Conservation (phyloP, 2,797 vertebrate genomes). For the Sarcophilus harrisii region DNA sequence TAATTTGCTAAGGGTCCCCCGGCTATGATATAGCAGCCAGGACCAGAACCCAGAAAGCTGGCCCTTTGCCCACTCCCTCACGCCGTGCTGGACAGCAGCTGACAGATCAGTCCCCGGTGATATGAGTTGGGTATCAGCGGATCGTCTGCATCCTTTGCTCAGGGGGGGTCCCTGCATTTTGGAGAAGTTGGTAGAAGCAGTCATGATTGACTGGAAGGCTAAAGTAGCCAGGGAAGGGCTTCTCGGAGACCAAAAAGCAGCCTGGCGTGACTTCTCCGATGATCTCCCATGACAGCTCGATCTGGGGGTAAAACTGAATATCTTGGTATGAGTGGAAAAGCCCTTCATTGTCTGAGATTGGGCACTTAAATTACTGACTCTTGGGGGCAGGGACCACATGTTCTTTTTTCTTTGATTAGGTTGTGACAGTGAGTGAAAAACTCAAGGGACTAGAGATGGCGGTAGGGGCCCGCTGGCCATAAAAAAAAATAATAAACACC, state of each 20-base stretch:
- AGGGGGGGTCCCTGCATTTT: background rate
- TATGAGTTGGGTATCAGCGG: background rate
- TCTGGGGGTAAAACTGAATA: background rate
- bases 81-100: background rate
- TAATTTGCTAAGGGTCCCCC: background rate
- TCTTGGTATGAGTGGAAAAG: background rate
- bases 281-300: background rate
- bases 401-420: background rate
- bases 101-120: background rate
- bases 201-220: background rate
- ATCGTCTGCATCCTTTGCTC: background rate
- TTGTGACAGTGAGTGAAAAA: background rate
- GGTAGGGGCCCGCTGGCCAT: background rate
- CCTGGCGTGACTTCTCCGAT: background rate
- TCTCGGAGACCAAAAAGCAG: background rate
- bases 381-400: background rate
- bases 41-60: background rate
- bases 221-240: background rate
- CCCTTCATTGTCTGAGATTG: background rate
- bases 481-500: background rate
- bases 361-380: background rate
- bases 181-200: background rate
- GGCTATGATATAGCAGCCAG: background rate
- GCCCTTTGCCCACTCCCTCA: background rate
- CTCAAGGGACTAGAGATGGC: background rate